Base-by-base conservation (phyloP, 2,113 vertebrate genomes). In the Alligator sinensis region DNA sequence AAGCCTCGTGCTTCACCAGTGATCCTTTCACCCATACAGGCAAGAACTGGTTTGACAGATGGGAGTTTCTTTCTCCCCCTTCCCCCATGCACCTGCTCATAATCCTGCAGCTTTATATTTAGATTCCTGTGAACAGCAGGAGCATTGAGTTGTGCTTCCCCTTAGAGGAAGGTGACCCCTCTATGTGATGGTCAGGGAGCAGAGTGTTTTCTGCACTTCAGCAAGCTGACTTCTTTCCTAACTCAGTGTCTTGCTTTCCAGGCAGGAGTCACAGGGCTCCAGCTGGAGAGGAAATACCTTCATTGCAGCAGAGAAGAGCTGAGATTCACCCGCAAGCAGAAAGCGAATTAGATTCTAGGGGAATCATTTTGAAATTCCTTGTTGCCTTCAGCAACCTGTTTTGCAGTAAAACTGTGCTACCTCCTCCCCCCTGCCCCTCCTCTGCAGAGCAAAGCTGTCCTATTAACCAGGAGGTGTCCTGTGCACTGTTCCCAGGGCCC, bases 301-400 rank as follows among this genome's bases (percentile, higher is more conserved):
- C 93, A 28, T 78, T 82, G 64, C 27, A 81, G 64, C 34, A 57
- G 77, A 85, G 8, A 14, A 9, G 47, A 91, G 47, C 64, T 91
- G 76, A 91, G 88, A 58, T 66, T 84, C 68, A 59, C 76, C 62
- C 88, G 5, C n/a, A 84, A 93, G 87, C 22, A 64, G 86, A 87
- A 95, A 82, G 62, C 38, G 80, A 64, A 54, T 34, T 62, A 57
- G 34, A 10, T 68, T 63, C 66, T 59, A 22, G 6, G 86, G 72
- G 82, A 38, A 55, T 62, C 62, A 61, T 88, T 88, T 90, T 34
- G 68, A 90, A 91, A 89, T 25, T 62, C 38, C 27, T 85, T 11
- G 5, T 75, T 92, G 88, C 55, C 77, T 79, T 38, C 38, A 76
- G 64, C 27, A 21, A 34, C 1, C 7, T 61, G 63, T 59, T 79